These are phyloP conservation scores for Melanostoma scalare DNA, from an alignment of 2,888 invertebrate genomes.

Conservation along the genomic window DNA sequence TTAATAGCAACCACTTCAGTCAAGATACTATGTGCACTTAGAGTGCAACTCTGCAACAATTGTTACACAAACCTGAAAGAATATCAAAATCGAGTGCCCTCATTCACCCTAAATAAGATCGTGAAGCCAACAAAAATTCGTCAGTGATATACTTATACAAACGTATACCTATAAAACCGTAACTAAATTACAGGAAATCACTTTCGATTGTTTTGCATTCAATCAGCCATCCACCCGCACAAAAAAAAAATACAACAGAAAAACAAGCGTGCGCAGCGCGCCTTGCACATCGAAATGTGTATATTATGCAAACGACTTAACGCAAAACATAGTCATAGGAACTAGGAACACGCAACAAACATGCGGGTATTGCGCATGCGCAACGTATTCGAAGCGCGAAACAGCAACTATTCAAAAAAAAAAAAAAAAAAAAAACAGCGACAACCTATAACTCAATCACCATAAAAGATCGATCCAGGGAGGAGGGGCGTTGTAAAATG, in stretches of 20 bases:
- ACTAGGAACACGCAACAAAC: constrained; percentile 37
- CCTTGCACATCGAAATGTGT: constrained; percentile 63
- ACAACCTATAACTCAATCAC: constrained; percentile 47
- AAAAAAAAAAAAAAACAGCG: constrained; percentile 13
- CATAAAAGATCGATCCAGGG: constrained; percentile 18
- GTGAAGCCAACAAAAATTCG: neutral
- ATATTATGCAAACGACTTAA: constrained; percentile 65
- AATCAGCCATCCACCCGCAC: constrained; percentile 53
- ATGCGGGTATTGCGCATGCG: constrained; percentile 59
- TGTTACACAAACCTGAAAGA: constrained; percentile 35
- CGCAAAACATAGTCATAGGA: constrained; percentile 18
- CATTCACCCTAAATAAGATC: constrained; percentile 39
- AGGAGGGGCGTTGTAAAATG: neutral
- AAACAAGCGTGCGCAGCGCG: constrained; percentile 14
- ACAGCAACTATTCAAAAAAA: constrained; percentile 16
- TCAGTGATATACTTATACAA: neutral
- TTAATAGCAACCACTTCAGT: constrained; percentile 24
- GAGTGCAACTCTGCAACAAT: constrained; percentile 9
- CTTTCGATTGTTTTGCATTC: constrained; percentile 72
- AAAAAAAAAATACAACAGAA: constrained; percentile 16
- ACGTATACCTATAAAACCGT: constrained; percentile 56
- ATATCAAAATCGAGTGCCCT: constrained; percentile 52
- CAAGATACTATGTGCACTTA: neutral
- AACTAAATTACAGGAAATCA: constrained; percentile 71
- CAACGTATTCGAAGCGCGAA: constrained; percentile 49